Evolutionary conservation across 2,113 vertebrate genomes (phyloP).

Genomic region (Toxotes jaculatrix): DNA sequence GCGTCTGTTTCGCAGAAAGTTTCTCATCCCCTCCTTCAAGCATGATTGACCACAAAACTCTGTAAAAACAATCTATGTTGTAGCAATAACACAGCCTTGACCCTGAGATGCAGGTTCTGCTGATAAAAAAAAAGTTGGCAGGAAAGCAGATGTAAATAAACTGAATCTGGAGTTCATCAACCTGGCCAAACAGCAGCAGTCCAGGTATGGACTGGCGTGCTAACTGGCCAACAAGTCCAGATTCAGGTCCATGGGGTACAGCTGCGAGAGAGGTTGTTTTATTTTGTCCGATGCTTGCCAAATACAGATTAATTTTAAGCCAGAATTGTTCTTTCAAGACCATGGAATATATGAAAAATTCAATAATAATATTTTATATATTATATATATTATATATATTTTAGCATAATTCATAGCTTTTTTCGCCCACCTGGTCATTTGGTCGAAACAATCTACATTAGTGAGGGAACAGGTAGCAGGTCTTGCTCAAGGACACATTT

Average conservation of each 20-base stretch:
- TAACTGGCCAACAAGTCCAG: neutral
- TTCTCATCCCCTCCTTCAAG: slow-evolving; percentile 47
- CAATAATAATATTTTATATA: no score
- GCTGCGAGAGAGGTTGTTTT: neutral
- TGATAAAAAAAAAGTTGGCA: slow-evolving; percentile 35
- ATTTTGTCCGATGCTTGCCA: neutral
- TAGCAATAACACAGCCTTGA: slow-evolving; percentile 67
- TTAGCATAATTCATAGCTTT: neutral
- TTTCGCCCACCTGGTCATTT: neutral
- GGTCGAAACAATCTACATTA: neutral
- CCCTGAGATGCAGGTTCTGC: slow-evolving; percentile 33
- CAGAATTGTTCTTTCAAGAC: neutral
- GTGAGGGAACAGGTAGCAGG: neutral
- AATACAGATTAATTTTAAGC: neutral
- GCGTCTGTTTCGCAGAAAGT: slow-evolving; percentile 37
- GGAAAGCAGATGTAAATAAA: slow-evolving; percentile 53
- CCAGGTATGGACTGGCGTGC: neutral
- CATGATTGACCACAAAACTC: slow-evolving; percentile 50
- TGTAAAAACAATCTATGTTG: slow-evolving; percentile 66
- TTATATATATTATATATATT: no score
- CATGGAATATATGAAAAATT: neutral
- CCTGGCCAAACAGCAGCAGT: slow-evolving; percentile 28
- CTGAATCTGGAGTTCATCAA: slow-evolving; percentile 55
- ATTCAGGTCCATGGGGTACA: slow-evolving; percentile 16
- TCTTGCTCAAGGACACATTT: neutral